phyloP scores from a whole-genome alignment of 2,888 invertebrate genomes.

The Pherbina coryleti region DNA sequence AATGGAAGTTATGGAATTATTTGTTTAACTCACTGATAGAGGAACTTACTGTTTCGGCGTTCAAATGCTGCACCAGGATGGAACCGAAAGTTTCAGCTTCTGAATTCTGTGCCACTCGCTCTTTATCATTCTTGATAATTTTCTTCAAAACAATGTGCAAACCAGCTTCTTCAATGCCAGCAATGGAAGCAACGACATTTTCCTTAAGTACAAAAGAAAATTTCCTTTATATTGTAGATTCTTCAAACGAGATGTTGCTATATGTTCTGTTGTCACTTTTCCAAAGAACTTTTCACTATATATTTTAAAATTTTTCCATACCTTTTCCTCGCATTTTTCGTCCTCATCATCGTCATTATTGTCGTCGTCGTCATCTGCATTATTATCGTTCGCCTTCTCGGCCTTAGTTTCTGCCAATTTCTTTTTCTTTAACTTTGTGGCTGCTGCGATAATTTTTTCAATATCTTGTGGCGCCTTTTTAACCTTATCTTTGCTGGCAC shows the following conservation, averaged over 20 bases:
- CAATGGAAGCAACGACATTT: slow-evolving; percentile 50
- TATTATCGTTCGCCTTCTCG: slow-evolving; percentile 12
- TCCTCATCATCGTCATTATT: slow-evolving; percentile 31
- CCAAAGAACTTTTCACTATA: no score
- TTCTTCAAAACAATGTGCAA: slow-evolving; percentile 84
- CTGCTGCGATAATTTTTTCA: slow-evolving; percentile 57
- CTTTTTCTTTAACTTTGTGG: slow-evolving; percentile 57
- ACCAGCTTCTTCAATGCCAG: slow-evolving; percentile 80
- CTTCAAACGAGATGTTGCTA: no score
- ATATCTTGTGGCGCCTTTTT: slow-evolving; percentile 53
- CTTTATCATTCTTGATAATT: slow-evolving; percentile 76
- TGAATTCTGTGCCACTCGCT: slow-evolving; percentile 60
- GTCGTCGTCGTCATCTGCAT: background rate
- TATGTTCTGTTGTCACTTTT: no score
- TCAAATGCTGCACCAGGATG: slow-evolving; percentile 72
- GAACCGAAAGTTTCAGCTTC: slow-evolving; percentile 73
- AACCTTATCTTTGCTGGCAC: slow-evolving; percentile 46
- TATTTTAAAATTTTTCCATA: slow-evolving; percentile 11
- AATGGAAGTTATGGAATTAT: slow-evolving; percentile 35
- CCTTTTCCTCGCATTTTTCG: slow-evolving; percentile 39
- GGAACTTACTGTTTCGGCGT: slow-evolving; percentile 72
- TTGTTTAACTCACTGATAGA: background rate
- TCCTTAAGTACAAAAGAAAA: slow-evolving; percentile 31
- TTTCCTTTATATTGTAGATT: background rate
- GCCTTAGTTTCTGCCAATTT: slow-evolving; percentile 30